Evolutionary conservation across 2,113 vertebrate genomes (phyloP), one percentile per base, ranked within the genome.

Genomic region (Lamprologus lemairii): DNA sequence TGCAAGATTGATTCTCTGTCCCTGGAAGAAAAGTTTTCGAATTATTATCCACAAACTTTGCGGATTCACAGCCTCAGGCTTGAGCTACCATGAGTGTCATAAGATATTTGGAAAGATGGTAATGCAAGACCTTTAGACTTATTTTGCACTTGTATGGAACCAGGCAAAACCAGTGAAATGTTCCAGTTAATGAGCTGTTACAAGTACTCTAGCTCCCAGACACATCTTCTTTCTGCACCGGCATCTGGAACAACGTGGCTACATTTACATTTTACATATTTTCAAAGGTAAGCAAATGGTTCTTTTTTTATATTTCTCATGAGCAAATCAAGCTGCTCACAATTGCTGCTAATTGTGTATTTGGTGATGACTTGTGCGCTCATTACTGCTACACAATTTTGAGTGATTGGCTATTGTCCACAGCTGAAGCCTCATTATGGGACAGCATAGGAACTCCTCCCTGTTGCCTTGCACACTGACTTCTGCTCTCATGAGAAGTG

Each of bases 391-490:
- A 9, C 26, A 65, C 53, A 71, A 16, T 81, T 91, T 88, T 90
- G 54, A 93, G 51, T 86, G 84, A 90, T 80, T 86, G 86, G 21
- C 54, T 60, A 84, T 91, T 90, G 91, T 93, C 86, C 68, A 45
- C 58, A 85, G 89, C 85, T 84, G 71, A 89, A 89, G 80, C 68
- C 16, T 55, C 63, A 81, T 92, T 90, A 88, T 45, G 47, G 63
- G 40, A 78, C 85, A 49, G 45, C 54, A 71, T 49, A 79, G 82
- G 31, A 88, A 53, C 55, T 90, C 71, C n/a, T 88, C 42, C 82
- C 87, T 71, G 37, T 55, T 82, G 75, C 51, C 19, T 45, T 68
- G 53, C 80, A 49, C 45, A 81, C 49, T 84, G 51, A 65, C 75
- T 28, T 87, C n/a, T 9, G 17, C 81, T 63, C 82, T 57, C 57